Percentiles rank a stretch among this genome's conserved stretches.
phyloP scores from a whole-genome alignment of 2,888 invertebrate genomes.

The Leptopterna dolabrata region DNA sequence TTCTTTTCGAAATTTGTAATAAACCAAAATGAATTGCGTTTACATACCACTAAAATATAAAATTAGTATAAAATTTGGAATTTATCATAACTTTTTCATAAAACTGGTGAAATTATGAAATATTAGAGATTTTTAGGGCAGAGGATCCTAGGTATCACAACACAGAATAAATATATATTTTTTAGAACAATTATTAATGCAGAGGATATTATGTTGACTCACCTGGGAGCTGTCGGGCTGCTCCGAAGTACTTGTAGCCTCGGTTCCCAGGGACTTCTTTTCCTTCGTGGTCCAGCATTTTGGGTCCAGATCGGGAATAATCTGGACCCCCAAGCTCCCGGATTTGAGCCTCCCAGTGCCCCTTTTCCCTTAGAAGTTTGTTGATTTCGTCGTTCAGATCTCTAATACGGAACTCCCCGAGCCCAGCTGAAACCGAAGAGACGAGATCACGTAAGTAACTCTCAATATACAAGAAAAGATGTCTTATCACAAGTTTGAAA shows the following conservation, averaged over 20 bases:
- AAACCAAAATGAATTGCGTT: too few relatives aligned
- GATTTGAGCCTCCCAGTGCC: conserved; percentile 98
- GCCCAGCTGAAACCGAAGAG: conserved; percentile 77
- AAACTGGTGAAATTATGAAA: too few relatives aligned
- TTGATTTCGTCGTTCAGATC: conserved; percentile 99
- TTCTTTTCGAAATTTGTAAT: too few relatives aligned
- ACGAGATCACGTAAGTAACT: background rate
- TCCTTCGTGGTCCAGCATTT: conserved; percentile 93
- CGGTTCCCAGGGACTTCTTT: conserved; percentile 97
- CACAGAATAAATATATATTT: too few relatives aligned
- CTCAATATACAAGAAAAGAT: too few relatives aligned
- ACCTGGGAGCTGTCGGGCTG: conserved; percentile 94
- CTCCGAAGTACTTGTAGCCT: conserved; percentile 99
- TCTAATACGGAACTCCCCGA: conserved; percentile 98
- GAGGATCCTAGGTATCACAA: too few relatives aligned
- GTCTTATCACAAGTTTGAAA: too few relatives aligned
- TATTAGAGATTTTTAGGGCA: too few relatives aligned
- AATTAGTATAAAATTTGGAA: too few relatives aligned
- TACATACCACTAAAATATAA: too few relatives aligned
- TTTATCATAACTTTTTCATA: too few relatives aligned
- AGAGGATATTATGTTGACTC: background rate
- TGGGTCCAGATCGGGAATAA: conserved; percentile 89
- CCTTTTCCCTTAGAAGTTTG: conserved; percentile 92
- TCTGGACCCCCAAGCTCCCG: conserved; percentile 95
- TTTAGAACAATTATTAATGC: too few relatives aligned